These are phyloP conservation scores for Cromileptes altivelis DNA, from an alignment of 2,113 vertebrate genomes.

Conservation along the genomic window DNA sequence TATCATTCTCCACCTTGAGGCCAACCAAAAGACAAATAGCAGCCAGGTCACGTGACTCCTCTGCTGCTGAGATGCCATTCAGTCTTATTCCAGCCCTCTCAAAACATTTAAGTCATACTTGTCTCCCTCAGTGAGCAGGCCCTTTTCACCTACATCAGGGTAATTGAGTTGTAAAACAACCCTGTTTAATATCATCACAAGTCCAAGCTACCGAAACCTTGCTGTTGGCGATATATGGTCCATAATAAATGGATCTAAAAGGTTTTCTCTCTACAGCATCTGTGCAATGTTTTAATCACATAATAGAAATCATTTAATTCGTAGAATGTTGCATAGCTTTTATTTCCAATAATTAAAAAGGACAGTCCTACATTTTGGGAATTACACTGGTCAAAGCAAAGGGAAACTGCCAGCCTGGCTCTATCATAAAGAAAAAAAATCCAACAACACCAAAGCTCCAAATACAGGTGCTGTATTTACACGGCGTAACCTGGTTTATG, in stretches of 20 bases:
- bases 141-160: slow-evolving; percentile 26
- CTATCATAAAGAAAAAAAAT: neutral
- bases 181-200: slow-evolving; percentile 7
- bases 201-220: neutral
- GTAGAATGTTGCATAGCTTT: neutral
- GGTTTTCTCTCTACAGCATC: neutral
- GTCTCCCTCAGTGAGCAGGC: slow-evolving; percentile 20
- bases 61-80: slow-evolving; percentile 67
- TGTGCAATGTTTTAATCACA: neutral
- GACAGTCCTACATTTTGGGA: neutral
- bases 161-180: slow-evolving; percentile 18
- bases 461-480: neutral
- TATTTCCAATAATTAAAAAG: neutral
- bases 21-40: slow-evolving; percentile 83
- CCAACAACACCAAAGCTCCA: neutral
- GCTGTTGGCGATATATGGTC: neutral
- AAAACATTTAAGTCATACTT: slow-evolving; percentile 70
- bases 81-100: slow-evolving; percentile 59
- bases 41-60: slow-evolving; percentile 80
- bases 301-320: neutral
- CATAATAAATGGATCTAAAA: neutral
- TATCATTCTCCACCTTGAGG: slow-evolving; percentile 84
- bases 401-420: neutral
- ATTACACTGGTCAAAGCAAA: neutral
- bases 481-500: neutral